These are phyloP conservation scores for Ammodramus savannarum DNA, from an alignment of 2,113 vertebrate species.

Conservation along the genomic window DNA sequence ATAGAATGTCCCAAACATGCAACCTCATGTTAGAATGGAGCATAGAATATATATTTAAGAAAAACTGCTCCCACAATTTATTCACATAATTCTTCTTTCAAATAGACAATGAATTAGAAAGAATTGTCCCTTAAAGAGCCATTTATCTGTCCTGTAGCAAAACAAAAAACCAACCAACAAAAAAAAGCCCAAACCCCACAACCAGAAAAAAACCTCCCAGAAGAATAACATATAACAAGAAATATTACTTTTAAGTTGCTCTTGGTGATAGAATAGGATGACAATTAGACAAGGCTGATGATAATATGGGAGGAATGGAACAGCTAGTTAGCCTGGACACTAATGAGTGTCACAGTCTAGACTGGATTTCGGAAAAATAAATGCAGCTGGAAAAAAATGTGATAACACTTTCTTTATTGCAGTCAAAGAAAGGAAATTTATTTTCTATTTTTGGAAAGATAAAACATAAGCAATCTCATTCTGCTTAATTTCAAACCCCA, in stretches of 20 bases:
- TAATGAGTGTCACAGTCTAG: not conserved
- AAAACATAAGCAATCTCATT: not conserved
- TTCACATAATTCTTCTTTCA: not conserved
- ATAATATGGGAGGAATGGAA: not conserved
- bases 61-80: not conserved
- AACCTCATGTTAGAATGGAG: not conserved
- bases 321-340: not conserved
- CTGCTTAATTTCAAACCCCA: slow-evolving; percentile 20
- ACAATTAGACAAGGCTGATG: not conserved
- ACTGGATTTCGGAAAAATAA: not conserved
- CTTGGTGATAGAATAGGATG: not conserved
- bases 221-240: slow-evolving; percentile 21
- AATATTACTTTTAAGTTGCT: slow-evolving; percentile 20
- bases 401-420: not conserved
- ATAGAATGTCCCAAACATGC: not conserved
- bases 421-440: not conserved
- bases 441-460: not conserved
- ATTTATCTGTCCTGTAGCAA: not conserved
- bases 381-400: not conserved
- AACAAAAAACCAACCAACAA: not conserved
- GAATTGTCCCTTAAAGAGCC: not conserved
- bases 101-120: not conserved
- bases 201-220: not conserved
- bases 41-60: not conserved
- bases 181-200: not conserved